Evolutionary conservation across 2,888 invertebrate species (phyloP).

Genomic region (Parascotia fuliginaria): DNA sequence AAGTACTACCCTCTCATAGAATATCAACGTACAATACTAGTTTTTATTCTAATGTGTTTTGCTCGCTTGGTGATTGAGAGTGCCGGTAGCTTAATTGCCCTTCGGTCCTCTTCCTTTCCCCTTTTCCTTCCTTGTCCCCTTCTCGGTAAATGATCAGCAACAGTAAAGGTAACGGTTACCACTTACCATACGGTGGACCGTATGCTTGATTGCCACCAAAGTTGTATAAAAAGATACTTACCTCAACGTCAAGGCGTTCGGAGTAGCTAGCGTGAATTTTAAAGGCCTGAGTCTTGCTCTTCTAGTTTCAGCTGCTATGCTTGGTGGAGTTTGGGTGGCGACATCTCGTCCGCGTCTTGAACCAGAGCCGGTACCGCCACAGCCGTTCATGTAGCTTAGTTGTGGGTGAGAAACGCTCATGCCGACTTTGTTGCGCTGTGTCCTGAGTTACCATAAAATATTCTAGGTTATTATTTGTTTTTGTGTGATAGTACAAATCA

Average conservation of each 20-base stretch:
- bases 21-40: too few species aligned
- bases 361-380: conserved; percentile 51
- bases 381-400: conserved; percentile 87
- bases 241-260: conserved; percentile 76
- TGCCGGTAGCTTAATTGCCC: too few species aligned
- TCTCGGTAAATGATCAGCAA: too few species aligned
- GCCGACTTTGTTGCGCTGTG: conserved; percentile 80
- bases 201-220: too few species aligned
- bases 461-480: background rate
- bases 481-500: conserved; percentile 11
- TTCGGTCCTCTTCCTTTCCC: too few species aligned
- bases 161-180: too few species aligned
- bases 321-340: conserved; percentile 90
- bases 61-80: too few species aligned
- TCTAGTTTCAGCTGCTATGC: conserved; percentile 89
- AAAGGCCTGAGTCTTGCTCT: conserved; percentile 69
- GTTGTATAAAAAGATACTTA: too few species aligned
- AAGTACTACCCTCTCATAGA: too few species aligned
- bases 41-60: too few species aligned
- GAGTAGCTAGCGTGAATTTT: conserved; percentile 69
- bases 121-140: too few species aligned
- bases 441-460: conserved; percentile 39
- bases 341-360: conserved; percentile 85
- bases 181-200: too few species aligned
- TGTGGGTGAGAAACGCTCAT: conserved; percentile 86